Percentiles rank a stretch among this genome's conserved stretches.
Conservation (phyloP, 2,888 invertebrate genomes). For the Trichogramma dendrolimi region DNA sequence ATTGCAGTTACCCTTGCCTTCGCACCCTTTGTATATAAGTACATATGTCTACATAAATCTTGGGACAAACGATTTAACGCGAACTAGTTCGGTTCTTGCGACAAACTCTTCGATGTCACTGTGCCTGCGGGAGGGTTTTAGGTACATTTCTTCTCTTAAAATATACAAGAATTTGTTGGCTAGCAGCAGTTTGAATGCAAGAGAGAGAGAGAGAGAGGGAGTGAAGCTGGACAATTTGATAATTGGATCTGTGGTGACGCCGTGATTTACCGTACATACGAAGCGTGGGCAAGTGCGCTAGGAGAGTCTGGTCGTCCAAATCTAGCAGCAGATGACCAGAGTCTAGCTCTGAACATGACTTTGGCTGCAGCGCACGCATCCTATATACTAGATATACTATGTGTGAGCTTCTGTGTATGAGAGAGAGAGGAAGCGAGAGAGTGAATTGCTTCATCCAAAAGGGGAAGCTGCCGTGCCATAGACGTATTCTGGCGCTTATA, state of each 20-base stretch:
- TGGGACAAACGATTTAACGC: too few species aligned
- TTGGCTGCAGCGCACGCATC: constrained; percentile 3
- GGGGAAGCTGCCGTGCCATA: too few species aligned
- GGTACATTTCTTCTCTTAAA: too few species aligned
- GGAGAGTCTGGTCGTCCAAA: constrained; percentile 43
- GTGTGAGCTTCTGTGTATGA: not conserved
- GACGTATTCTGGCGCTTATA: too few species aligned
- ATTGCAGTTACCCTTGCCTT: too few species aligned
- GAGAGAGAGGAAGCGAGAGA: constrained; percentile 2
- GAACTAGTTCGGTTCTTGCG: too few species aligned
- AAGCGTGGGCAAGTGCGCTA: not conserved
- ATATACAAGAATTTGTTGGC: too few species aligned
- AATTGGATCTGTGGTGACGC: constrained; percentile 47
- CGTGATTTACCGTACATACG: constrained; percentile 44
- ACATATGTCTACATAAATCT: too few species aligned
- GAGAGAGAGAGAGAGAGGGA: constrained; percentile 25
- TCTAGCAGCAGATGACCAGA: constrained; percentile 37
- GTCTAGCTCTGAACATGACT: constrained; percentile 25
- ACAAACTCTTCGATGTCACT: too few species aligned
- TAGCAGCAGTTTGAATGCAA: constrained; percentile 21
- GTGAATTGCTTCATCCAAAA: too few species aligned
- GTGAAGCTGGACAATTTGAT: constrained; percentile 47
- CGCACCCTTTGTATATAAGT: too few species aligned
- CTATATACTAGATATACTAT: constrained; percentile 21
- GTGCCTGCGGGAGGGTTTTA: too few species aligned